Conservation (phyloP, 1,140 invertebrate species). For the Zaprionus capensis region DNA sequence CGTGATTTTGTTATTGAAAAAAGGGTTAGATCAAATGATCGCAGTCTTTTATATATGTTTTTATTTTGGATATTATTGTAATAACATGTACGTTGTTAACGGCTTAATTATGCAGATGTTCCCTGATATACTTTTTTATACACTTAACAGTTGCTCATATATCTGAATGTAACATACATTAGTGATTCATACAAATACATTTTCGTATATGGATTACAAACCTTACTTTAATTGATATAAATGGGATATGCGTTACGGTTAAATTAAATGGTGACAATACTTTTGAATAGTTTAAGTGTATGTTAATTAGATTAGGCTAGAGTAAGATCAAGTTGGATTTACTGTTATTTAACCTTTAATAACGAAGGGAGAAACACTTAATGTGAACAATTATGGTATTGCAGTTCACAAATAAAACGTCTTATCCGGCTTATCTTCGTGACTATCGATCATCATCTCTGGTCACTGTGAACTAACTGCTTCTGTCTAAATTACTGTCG, state of each 20-base stretch:
- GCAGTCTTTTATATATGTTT: conserved; percentile 4
- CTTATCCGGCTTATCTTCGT: not conserved
- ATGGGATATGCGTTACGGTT: not conserved
- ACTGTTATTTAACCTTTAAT: not conserved
- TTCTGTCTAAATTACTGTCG: not conserved
- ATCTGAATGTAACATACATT: conserved; percentile 1
- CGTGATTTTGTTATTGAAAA: not conserved
- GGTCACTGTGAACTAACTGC: not conserved
- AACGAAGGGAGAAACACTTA: not conserved
- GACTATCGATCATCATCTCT: not conserved
- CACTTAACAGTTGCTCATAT: conserved; percentile 8
- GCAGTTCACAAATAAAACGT: too few relatives aligned
- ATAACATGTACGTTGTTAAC: not conserved
- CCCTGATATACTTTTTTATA: conserved; percentile 11
- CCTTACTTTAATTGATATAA: not conserved
- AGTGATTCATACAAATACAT: not conserved
- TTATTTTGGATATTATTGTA: conserved; percentile 8
- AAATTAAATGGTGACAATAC: not conserved
- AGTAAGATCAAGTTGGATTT: not conserved
- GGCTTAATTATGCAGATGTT: conserved; percentile 9
- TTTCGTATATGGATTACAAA: conserved; percentile 4
- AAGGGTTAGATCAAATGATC: conserved; percentile 5
- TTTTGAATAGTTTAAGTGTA: not conserved
- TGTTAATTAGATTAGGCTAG: not conserved
- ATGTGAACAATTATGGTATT: too few relatives aligned